Base-by-base conservation (phyloP, 2,113 vertebrate genomes). In the Arvicanthis niloticus region DNA sequence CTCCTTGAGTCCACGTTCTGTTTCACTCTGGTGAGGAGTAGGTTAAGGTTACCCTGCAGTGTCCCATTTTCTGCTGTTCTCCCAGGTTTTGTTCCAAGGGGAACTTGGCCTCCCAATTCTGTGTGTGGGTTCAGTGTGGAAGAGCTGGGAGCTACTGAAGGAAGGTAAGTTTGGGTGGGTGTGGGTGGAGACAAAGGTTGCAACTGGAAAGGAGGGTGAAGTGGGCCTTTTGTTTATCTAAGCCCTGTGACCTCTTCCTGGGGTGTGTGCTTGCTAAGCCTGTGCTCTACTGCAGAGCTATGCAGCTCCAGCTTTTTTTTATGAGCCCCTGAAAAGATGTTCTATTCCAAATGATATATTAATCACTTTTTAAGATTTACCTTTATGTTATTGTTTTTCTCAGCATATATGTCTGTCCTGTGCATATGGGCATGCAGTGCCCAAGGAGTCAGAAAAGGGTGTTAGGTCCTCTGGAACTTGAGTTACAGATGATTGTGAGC, bases 71-170 rank as follows among this genome's bases (percentile, higher is more conserved):
- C 31, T 91, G 62, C 56, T 75, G 40, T 6, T 22, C 0, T 4
- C 2, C 1, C 85, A 99, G 99, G 97, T 98, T 72, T 98, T 99
- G 24, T 98, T 99, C 97, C 94, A 81, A 2, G 98, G 98, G 0
- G 98, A 99, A 24, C 96, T 98, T 34, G 99, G 99, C 13, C 98
- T 99, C 53, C 99, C 99, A n/a, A 98, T 99, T 82, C 96, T 99
- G 75, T 99, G 99, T n/a, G 99, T 99, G 95, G 99, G 99, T 62
- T 99, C 99, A 0, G 99, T 99, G 92, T 99, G 99, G 99, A 99
- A 98, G 56, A 99, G 99, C 98, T 99, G 99, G 99, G 98, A 99
- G 21, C 97, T 99, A 24, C 97, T 99, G 96, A 99, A 97, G 97
- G 97, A 98, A 80, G 99, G 99, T 99, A 95, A 98, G 99, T 4